Evolutionary conservation across 2,888 invertebrate species (phyloP), one percentile per base, ranked within the genome.

Genomic region (Calameuta pallipes): DNA sequence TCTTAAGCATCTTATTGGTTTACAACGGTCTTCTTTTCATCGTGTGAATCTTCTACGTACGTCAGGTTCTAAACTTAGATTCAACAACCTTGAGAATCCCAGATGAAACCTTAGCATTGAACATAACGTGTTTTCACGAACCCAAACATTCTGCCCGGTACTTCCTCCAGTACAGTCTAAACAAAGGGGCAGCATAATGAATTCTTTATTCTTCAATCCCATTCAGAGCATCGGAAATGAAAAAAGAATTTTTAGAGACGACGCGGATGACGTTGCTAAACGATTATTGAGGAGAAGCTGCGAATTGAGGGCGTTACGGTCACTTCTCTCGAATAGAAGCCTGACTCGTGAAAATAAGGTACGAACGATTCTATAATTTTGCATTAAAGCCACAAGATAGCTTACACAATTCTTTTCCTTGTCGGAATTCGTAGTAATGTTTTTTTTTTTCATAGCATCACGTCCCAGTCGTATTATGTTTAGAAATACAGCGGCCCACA

Each of bases 1-100:
- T 56, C 9, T 56, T 56, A 56, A 56, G 23, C 9, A 56, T 56
- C 23, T 56, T 56, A 56, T 56, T 56, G 56, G 23, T 9, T 56
- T 23, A 56, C 56, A 56, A 23, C 56, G 4, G 56, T 56, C 56
- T 23, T 56, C 56, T 56, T 56, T 23, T 56, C 56, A 56, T 56
- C 23, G 56, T 56, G 56, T 9, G 23, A 56, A 56, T 56, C 56
- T 56, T 56, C 9, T 23, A 9, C 56, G 15, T 76, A 79, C 79
- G 79, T 82, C 81, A 80, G 80, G 76, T 79, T 33, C 81, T 82
- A 82, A 79, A 82, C 76, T 79, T 80, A 80, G 80, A 73, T 33
- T 37, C 12, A 35, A 56, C 69, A 78, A 78, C 81, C 80, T 82
- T 79, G 81, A 78, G 76, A 75, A 80, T 76, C 76, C 30, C 76